These are phyloP conservation scores for Zeugodacus cucurbitae DNA, from an alignment of 1,140 invertebrate genomes.

Conservation along the genomic window DNA sequence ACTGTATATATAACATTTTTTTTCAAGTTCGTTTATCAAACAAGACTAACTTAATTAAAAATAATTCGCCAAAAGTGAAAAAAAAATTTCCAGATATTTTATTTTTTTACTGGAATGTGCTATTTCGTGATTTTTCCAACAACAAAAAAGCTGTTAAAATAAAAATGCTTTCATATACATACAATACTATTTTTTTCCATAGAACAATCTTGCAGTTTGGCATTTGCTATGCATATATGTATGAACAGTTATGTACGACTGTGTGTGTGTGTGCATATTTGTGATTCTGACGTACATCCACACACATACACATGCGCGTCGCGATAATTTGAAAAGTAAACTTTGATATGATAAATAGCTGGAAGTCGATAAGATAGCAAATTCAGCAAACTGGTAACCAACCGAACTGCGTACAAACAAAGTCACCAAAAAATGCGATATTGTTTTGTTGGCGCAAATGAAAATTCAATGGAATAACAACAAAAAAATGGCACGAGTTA, in stretches of 20 bases:
- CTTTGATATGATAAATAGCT: constrained; percentile 35
- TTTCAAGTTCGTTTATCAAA: not conserved
- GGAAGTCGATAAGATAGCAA: constrained; percentile 10
- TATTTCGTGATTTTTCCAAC: not conserved
- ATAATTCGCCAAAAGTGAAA: not conserved
- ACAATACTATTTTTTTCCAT: not conserved
- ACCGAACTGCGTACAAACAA: not conserved
- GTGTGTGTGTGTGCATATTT: not conserved
- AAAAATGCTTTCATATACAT: not conserved
- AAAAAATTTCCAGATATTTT: not conserved
- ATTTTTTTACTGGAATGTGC: not conserved
- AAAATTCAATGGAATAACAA: not conserved
- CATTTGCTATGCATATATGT: not conserved
- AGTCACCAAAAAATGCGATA: too few species aligned
- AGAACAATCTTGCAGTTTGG: not conserved
- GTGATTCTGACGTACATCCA: not conserved
- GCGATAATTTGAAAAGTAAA: constrained; percentile 6
- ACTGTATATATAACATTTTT: not conserved
- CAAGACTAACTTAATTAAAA: not conserved
- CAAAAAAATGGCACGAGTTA: not conserved
- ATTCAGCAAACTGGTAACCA: not conserved
- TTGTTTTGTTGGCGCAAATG: not conserved
- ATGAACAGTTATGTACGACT: too few species aligned
- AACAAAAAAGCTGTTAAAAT: not conserved
- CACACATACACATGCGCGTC: not conserved